Evolutionary conservation across 2,113 vertebrate genomes (phyloP), one percentile per base, ranked within the genome.

Genomic region (Oostethus manadensis): DNA sequence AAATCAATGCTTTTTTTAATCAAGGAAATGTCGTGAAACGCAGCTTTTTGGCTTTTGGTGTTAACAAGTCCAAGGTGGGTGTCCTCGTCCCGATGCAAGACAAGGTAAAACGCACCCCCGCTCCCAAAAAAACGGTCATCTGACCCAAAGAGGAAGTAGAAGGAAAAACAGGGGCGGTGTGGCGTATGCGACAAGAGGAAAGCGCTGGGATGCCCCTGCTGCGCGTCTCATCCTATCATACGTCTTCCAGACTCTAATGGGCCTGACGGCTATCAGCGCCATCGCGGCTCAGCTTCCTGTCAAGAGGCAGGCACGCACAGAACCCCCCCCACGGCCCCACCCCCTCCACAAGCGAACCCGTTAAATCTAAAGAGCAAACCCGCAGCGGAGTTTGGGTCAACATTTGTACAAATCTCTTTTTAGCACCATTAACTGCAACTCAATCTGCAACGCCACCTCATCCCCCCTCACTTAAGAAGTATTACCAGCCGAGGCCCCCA

Each of bases 251-350:
- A 74, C 72, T 69, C 35, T 84, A 85, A 87, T 86, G 81, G 71
- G 74, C 57, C 73, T 67, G 29, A 43, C 53, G 56, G 66, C 81
- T 84, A 86, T 88, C 83, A 73, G 77, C 49, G 26, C 49, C 76
- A 86, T 87, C 83, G 61, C 57, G 11, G 55, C 75, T 68, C 64
- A 35, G 71, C 76, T 86, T 88, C 85, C 86, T 87, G 84, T 78
- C 72, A 56, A 42, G 74, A 78, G 62, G 76, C 73, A 73, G 79
- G 71, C 73, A 63, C 56, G 23, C 73, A 78, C 72, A 83, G 83
- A 80, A 42, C 35, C 9, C 35, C 10, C 2, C 29, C 29, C 29
- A 7, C 4, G 5, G 3, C 29, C 29, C 29, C 82, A n/a, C n/a
- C n/a, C n/a, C n/a, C n/a, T n/a, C 79, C 66, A 68, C 64, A 64